A percentile compares a stretch with the other conserved stretches of the same genome.
phyloP scores from a whole-genome alignment of 2,113 vertebrate genomes.

The Nyctereutes procyonoides region DNA sequence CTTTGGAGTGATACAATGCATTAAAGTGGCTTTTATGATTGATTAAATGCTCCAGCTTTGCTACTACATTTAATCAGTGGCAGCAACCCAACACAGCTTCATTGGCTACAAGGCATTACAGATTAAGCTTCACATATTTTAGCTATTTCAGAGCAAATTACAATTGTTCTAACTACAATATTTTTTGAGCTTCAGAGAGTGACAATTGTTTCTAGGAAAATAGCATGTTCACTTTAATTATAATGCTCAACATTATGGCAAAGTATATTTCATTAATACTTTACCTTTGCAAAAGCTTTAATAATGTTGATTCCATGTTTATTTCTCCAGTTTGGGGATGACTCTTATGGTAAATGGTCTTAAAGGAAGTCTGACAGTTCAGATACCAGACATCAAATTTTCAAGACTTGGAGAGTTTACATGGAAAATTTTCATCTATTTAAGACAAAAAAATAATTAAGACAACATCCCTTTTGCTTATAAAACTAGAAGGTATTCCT shows the following conservation, averaged over 20 bases:
- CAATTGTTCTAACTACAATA: conserved; percentile 34
- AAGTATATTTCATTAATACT: conserved; percentile 8
- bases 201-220: conserved; percentile 50
- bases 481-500: background rate
- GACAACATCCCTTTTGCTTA: background rate
- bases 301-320: background rate
- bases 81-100: conserved; percentile 46
- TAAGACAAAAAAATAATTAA: background rate
- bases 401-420: background rate
- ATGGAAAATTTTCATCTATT: background rate
- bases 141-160: conserved; percentile 28
- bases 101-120: conserved; percentile 40
- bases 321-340: background rate
- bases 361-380: background rate
- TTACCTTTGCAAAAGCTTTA: conserved; percentile 1
- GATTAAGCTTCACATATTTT: conserved; percentile 52
- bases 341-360: background rate
- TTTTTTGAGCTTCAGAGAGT: conserved; percentile 28
- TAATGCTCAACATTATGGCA: background rate
- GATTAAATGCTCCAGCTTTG: conserved; percentile 76
- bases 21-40: conserved; percentile 78
- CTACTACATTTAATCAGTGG: conserved; percentile 80
- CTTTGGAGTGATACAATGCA: conserved; percentile 68
- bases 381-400: background rate
- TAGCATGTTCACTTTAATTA: background rate